A percentile compares a stretch with the other conserved stretches of the same genome.
Evolutionary conservation across 2,888 invertebrate species (phyloP).

Genomic region (Leptothorax acervorum): DNA sequence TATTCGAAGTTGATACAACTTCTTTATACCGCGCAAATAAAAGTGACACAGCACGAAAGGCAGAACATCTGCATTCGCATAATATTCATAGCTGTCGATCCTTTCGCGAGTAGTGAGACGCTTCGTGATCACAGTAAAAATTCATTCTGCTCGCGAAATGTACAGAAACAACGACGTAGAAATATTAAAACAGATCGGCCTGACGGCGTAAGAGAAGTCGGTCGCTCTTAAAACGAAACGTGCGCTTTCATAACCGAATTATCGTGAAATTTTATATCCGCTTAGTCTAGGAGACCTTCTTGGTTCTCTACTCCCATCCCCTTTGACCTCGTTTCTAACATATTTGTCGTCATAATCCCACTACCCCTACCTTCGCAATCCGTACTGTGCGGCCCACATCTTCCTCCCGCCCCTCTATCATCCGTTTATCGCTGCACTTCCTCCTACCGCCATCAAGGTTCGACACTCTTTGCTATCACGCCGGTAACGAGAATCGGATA

Average conservation of each 20-base stretch:
- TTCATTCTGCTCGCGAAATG: slow-evolving; percentile 1
- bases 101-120: background rate
- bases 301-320: slow-evolving; percentile 61
- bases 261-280: slow-evolving; percentile 74
- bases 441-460: slow-evolving; percentile 47
- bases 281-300: slow-evolving; percentile 64
- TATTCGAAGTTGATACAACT: slow-evolving; percentile 14
- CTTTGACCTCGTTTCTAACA: slow-evolving; percentile 73
- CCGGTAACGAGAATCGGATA: slow-evolving; percentile 57
- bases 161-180: slow-evolving; percentile 21
- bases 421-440: slow-evolving; percentile 16
- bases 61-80: background rate
- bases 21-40: background rate
- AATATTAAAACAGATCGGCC: slow-evolving; percentile 38
- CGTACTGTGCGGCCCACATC: slow-evolving; percentile 7
- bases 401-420: background rate
- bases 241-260: slow-evolving; percentile 72
- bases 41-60: background rate
- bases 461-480: slow-evolving; percentile 57
- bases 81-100: slow-evolving; percentile 34
- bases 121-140: slow-evolving; percentile 29
- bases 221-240: slow-evolving; percentile 62
- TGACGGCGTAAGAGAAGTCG: slow-evolving; percentile 21
- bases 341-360: slow-evolving; percentile 70
- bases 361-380: slow-evolving; percentile 23